Conservation (phyloP, 2,888 invertebrate species). For the Villa cingulata region DNA sequence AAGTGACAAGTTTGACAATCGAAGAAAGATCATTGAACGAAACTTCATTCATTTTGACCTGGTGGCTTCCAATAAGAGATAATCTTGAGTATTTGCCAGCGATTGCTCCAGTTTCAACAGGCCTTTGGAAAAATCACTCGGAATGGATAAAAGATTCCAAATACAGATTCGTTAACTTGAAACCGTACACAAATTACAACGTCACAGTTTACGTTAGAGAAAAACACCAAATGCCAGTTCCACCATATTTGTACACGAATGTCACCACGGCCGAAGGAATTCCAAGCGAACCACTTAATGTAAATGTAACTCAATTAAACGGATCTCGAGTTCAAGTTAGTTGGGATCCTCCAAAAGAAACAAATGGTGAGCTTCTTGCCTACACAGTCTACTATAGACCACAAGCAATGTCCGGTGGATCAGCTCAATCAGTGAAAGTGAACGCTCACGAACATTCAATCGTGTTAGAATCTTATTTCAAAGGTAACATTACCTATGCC, state of each 20-base stretch:
- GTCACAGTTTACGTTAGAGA: constrained; percentile 60
- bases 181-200: constrained; percentile 62
- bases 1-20: constrained; percentile 49
- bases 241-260: constrained; percentile 48
- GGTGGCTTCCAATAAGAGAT: constrained; percentile 40
- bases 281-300: constrained; percentile 53
- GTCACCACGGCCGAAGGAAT: constrained; percentile 56
- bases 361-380: constrained; percentile 47
- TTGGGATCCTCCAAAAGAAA: constrained; percentile 53
- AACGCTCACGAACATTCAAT: constrained; percentile 13
- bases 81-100: constrained; percentile 54
- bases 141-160: constrained; percentile 48
- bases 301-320: constrained; percentile 50
- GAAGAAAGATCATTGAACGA: constrained; percentile 49
- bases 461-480: constrained; percentile 15
- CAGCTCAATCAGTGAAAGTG: constrained; percentile 15
- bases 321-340: constrained; percentile 49
- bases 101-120: constrained; percentile 38
- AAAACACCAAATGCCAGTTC: constrained; percentile 38
- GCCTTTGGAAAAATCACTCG: constrained; percentile 43
- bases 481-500: constrained; percentile 19
- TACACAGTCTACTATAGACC: constrained; percentile 56
- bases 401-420: constrained; percentile 42
- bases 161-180: constrained; percentile 47
- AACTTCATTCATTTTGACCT: constrained; percentile 49